A percentile compares a stretch with the other conserved stretches of the same genome.
Conservation (phyloP, 2,797 vertebrate species). For the Glyptemys insculpta region DNA sequence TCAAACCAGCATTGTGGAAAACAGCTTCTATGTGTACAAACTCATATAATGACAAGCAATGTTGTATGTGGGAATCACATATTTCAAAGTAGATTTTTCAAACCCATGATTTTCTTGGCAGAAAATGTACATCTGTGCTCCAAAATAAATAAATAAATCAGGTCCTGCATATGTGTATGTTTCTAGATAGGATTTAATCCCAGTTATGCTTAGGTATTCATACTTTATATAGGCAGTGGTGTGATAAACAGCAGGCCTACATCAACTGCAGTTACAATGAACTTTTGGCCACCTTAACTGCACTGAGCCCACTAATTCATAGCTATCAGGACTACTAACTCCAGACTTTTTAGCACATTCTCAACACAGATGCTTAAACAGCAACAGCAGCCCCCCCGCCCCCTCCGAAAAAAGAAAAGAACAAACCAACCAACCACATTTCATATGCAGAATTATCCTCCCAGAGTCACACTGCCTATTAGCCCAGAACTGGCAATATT, state of each 20-base stretch:
- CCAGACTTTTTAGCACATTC: not conserved
- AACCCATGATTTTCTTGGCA: not conserved
- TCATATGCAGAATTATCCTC: not conserved
- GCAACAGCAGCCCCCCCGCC: not conserved
- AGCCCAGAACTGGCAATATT: accelerated
- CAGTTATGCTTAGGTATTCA: not conserved
- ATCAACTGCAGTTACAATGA: not conserved
- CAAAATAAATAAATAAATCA: too few relatives aligned
- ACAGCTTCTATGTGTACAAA: not conserved
- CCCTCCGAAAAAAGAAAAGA: too few relatives aligned
- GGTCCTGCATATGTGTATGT: not conserved
- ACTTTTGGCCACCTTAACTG: not conserved
- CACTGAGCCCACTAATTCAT: not conserved
- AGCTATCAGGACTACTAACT: not conserved
- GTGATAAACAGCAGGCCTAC: not conserved
- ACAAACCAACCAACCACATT: not conserved
- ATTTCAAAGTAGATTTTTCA: not conserved
- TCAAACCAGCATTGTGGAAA: not conserved
- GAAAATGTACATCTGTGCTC: not conserved
- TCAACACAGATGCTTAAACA: not conserved
- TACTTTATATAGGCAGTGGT: not conserved
- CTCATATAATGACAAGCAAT: too few relatives aligned
- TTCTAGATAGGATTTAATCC: not conserved
- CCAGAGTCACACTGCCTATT: not conserved
- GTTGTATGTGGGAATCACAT: not conserved